A percentile compares a stretch with the other conserved stretches of the same genome.
Conservation (phyloP, 1,140 invertebrate genomes). For the Portunus trituberculatus region DNA sequence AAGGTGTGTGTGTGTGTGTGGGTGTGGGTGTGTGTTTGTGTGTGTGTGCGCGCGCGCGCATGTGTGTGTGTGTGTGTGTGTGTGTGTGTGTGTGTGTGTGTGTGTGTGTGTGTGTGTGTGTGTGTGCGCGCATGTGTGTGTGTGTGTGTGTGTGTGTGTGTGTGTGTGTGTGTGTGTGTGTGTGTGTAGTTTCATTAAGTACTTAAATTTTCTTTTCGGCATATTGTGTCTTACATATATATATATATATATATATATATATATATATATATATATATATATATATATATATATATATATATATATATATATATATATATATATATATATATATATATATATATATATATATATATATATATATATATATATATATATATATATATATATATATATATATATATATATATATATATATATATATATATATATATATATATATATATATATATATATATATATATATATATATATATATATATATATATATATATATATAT, state of each 20-base stretch:
- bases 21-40: neutral
- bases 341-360: conserved; percentile 49
- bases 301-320: conserved; percentile 49
- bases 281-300: conserved; percentile 49
- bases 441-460: conserved; percentile 51
- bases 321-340: conserved; percentile 51
- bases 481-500: conserved; percentile 49
- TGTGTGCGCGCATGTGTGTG: neutral
- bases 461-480: conserved; percentile 49
- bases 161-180: neutral
- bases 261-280: neutral
- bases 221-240: neutral
- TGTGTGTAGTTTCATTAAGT: neutral
- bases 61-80: conserved; percentile 10
- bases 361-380: conserved; percentile 28
- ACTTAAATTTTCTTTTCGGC: neutral
- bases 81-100: conserved; percentile 2
- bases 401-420: conserved; percentile 47
- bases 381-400: conserved; percentile 44
- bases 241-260: neutral
- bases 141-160: neutral
- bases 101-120: conserved; percentile 31
- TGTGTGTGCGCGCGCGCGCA: neutral
- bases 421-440: conserved; percentile 49
- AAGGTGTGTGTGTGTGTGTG: neutral